Evolutionary conservation across 2,113 vertebrate species (phyloP), one percentile per base, ranked within the genome.

Genomic region (Poicephalus meyeri): DNA sequence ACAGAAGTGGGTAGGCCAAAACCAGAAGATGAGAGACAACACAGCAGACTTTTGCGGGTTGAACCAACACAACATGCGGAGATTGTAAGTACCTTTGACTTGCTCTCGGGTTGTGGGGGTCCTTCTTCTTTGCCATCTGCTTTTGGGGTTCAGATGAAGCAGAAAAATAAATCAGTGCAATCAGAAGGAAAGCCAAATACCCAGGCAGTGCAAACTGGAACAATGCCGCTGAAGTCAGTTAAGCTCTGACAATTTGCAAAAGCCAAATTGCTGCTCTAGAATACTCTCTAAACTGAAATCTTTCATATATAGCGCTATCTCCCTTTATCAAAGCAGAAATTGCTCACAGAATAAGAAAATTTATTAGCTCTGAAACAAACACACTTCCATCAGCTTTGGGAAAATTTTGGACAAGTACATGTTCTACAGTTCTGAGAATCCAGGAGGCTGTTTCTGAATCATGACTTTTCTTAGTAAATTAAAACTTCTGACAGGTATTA

Each of bases 111-210:
- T 24, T 97, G 93, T 1, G 98, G 66, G 28, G 97, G 41, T 56
- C 97, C 97, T 95, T 99, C 99, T 83, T 99, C 99, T 98, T 99
- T 99, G 66, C 98, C 83, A 46, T 99, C 99, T 46, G 97, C 92
- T 97, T 98, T 98, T n/a, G 16, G 29, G 9, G 20, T 39, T 78
- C 50, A n/a, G 29, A 69, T 21, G 44, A 35, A 26, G 18, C 5
- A 4, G 0, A 4, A 3, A 13, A 61, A 53, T 28, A 35, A 28
- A 44, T 2, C 25, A 49, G 9, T 56, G 37, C 28, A 64, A 37
- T 85, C 21, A 77, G 52, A 80, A 76, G 23, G 52, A 85, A 29
- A 88, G 60, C 53, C 50, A 86, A 69, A 86, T 44, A 84, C 20
- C 25, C 46, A 92, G 69, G 63, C 39, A 9, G 20, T 23, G 39